Evolutionary conservation across 2,113 vertebrate genomes (phyloP), one percentile per base, ranked within the genome.

Genomic region (Brachyistius frenatus): DNA sequence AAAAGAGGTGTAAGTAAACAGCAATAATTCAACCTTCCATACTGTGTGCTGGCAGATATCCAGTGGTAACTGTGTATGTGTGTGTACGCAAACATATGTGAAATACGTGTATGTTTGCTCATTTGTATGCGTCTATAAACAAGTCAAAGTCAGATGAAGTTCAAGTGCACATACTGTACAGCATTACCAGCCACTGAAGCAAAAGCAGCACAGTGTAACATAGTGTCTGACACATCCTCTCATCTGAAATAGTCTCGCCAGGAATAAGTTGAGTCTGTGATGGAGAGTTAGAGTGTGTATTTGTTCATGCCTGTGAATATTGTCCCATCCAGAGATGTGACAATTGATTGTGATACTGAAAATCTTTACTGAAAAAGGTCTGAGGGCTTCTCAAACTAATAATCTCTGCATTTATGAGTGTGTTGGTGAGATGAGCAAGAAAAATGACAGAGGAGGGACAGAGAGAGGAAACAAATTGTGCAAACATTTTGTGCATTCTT

Each of bases 261-360:
- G n/a, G 44, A 33, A 65, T 8, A 13, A 71, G 10, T 11, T 10
- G 65, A 23, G 63, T 37, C 31, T 46, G 47, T 36, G 39, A 23
- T 3, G 35, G 33, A 62, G 30, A 78, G 50, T 31, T 66, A 37
- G 71, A 56, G 65, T 63, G 67, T 82, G 69, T 73, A 74, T 76
- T 16, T 70, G 7, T n/a, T 31, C 30, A 11, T 55, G 4, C 49
- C 32, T 5, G 52, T 65, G 13, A 9, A 7, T 55, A 7, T 58
- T 46, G 79, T 57, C 56, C 53, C 13, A 58, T 14, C 9, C 30
- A 14, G 8, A 32, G 39, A 80, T 57, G 64, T 23, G 32, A 44
- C 86, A 62, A 90, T 84, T 83, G 75, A 88, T 77, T 69, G 63
- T 83, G 78, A 88, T 76, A 78, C 72, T 39, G 53, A 83, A 85